Percentiles rank a stretch among this genome's conserved stretches.
Conservation (phyloP, 1,140 invertebrate genomes). For the Pachyrhynchus sulphureomaculatus region DNA sequence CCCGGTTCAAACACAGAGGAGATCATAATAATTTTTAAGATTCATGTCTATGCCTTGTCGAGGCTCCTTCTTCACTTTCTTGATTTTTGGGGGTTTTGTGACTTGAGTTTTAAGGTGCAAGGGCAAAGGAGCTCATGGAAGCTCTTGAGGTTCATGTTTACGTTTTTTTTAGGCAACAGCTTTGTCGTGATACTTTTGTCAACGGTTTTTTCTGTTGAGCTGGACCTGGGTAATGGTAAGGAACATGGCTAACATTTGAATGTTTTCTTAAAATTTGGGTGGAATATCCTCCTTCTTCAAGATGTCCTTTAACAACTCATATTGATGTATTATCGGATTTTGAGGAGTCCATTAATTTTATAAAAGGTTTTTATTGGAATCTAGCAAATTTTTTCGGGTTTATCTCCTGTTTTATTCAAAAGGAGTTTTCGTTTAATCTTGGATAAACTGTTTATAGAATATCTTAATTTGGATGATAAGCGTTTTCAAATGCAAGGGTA, state of each 20-base stretch:
- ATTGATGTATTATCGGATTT: too few relatives aligned
- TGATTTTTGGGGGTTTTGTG: background rate
- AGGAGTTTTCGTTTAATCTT: too few relatives aligned
- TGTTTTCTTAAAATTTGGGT: background rate
- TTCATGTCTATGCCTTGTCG: too few relatives aligned
- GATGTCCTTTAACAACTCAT: too few relatives aligned
- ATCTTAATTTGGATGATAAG: background rate
- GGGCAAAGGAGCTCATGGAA: constrained; percentile 7
- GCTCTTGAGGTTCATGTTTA: constrained; percentile 22
- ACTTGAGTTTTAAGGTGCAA: background rate
- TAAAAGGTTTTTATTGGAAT: too few relatives aligned
- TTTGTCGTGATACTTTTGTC: background rate
- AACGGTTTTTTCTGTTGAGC: background rate
- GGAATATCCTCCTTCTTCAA: background rate
- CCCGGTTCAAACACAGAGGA: too few relatives aligned
- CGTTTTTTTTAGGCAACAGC: constrained; percentile 12
- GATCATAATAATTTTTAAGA: too few relatives aligned
- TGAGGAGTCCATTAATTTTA: too few relatives aligned
- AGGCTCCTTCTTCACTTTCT: background rate
- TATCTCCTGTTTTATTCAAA: too few relatives aligned
- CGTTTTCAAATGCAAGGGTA: background rate
- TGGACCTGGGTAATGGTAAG: constrained; percentile 1
- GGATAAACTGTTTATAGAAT: background rate
- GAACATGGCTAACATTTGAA: background rate
- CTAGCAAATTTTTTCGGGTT: too few relatives aligned